Base-by-base conservation (phyloP, 2,888 invertebrate genomes). In the Noctua comes region DNA sequence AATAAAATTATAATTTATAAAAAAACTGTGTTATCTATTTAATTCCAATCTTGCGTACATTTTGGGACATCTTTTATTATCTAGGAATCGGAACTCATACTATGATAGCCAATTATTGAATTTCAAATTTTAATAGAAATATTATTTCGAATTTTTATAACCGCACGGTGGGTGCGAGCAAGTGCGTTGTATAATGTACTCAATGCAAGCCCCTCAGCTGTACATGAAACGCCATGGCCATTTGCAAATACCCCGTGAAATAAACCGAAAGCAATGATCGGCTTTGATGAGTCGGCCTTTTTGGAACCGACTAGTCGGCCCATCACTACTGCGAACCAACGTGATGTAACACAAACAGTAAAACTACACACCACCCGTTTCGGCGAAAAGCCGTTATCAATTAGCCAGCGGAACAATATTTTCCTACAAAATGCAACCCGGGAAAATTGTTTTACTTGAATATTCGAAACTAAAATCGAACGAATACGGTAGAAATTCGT, bases 351-450 rank as follows among this genome's bases (percentile, higher is more conserved):
- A 43, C n/a, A 54, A 6, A 43, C 59, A 80, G 46, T 36, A 31
- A 51, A 54, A 76, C 24, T 68, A 46, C 48, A 64, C 31, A 80
- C 31, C 18, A 16, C 27, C 5, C 43, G 27, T 16, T 68, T 54
- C 59, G 13, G 24, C 13, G 43, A 46, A 65, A 68, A 2, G 18
- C 13, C 40, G 72, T 18, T 69, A 72, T 68, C 64, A 72, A 83
- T 83, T 59, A 64, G 36, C 6, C 24, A 40, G 16, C 46, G 59
- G 13, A 40, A 16, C 46, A 57, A 57, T 24, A 31, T 76, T 76
- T 68, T 68, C 40, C 68, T 65, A 82, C 48, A 48, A 36, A 66
- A 46, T 59, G 51, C 51, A 54, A 16, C 31, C 18, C 27, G 16
- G 21, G 16, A 27, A n/a, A 66, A 31, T 21, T 21, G n/a, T n/a